Evolutionary conservation across 2,797 vertebrate genomes (phyloP), one percentile per base, ranked within the genome.

Genomic region (Aselliscus stoliczkanus): DNA sequence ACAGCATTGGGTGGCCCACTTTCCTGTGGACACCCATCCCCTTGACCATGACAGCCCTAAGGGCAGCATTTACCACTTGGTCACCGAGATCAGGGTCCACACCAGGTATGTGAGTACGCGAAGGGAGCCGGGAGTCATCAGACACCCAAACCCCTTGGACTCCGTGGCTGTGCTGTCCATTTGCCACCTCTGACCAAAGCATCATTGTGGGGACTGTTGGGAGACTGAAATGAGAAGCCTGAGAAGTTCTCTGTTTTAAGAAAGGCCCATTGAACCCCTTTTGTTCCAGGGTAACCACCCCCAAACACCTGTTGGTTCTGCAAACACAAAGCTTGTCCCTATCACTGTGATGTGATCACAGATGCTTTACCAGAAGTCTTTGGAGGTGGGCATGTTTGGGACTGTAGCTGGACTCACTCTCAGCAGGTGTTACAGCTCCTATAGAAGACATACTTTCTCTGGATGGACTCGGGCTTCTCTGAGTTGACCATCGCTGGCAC

Each of bases 11-110:
- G 34, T 10, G 13, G 27, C n/a, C 54, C n/a, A n/a, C n/a, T 23
- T 27, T 47, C 52, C 27, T 0, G 0, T 0, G 11, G 11, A 50
- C 4, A 1, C 34, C 52, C 15, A 47, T 1, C 2, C 21, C n/a
- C 31, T 84, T 25, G 62, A 47, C 54, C 34, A 15, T 5, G 23
- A 80, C 14, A 44, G 62, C 15, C 58, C 23, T 1, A 14, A 76
- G 5, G 17, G 17, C 34, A 42, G n/a, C 14, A 31, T 25, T 21
- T 76, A 13, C 34, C 23, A 88, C 39, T 65, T 31, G 18, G 25
- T 31, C 37, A 31, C 20, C 7, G 31, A 37, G 13, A 67, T 62
- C 25, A 47, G 20, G 20, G 11, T 39, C 11, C 37, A 21, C 20
- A 44, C 37, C 7, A 56, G 73, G 29, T 34, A 37, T 12, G 20